Conservation (phyloP, 2,797 vertebrate species). For the Lates japonicus region DNA sequence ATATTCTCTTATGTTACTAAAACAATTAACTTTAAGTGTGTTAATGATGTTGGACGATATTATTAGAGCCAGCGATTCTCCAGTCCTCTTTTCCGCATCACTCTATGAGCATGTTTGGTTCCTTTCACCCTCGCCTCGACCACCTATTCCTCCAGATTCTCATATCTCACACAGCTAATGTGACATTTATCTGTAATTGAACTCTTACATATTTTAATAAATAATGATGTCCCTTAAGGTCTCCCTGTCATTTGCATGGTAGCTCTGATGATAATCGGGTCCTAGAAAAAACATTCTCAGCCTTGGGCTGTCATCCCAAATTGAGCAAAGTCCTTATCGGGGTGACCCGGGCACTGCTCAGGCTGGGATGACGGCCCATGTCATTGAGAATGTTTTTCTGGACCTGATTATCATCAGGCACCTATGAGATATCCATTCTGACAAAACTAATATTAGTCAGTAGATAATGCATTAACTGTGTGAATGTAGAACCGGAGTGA, state of each 20-base stretch:
- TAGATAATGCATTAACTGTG: no score
- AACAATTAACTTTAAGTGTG: conserved; percentile 44
- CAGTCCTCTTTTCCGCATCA: conserved; percentile 27
- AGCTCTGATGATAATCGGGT: conserved; percentile 85
- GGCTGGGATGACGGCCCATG: no score
- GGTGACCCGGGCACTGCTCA: conserved; percentile 76
- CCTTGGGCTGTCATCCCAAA: conserved; percentile 84
- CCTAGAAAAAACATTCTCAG: conserved; percentile 77
- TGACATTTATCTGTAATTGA: conserved; percentile 89
- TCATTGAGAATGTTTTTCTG: no score
- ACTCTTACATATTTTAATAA: conserved; percentile 86
- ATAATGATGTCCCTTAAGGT: conserved; percentile 88
- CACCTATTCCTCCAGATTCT: conserved; percentile 79
- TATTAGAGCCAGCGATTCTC: conserved; percentile 48
- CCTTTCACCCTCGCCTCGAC: conserved; percentile 38
- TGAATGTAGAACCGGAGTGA: no score
- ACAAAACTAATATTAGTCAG: no score
- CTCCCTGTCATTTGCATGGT: conserved; percentile 86
- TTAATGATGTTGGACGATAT: conserved; percentile 61
- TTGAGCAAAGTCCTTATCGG: conserved; percentile 81
- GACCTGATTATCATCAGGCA: no score
- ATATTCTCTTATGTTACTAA: conserved; percentile 55
- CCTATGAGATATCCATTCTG: no score
- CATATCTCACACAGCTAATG: conserved; percentile 81
- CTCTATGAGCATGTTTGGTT: conserved; percentile 24